A percentile compares a stretch with the other conserved stretches of the same genome.
Evolutionary conservation across 2,888 invertebrate species (phyloP).

Genomic region (Leucozona laternaria): DNA sequence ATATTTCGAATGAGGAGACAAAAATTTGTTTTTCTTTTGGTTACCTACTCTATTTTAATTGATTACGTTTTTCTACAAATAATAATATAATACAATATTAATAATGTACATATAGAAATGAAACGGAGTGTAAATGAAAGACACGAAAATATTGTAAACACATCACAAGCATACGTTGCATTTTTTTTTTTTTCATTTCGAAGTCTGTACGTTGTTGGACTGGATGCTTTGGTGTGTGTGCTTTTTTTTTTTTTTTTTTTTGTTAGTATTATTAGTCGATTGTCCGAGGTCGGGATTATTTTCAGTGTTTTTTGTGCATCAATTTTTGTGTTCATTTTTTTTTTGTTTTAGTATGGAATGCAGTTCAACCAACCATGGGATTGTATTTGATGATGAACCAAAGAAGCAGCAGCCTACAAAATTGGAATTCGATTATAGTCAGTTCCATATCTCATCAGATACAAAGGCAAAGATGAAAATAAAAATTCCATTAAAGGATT

Average conservation of each 20-base stretch:
- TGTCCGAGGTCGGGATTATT: slow-evolving; percentile 70
- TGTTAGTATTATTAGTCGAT: slow-evolving; percentile 10
- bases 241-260: background rate
- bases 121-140: slow-evolving; percentile 21
- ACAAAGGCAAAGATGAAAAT: background rate
- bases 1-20: too few species aligned
- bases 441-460: background rate
- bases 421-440: slow-evolving; percentile 68
- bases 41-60: too few species aligned
- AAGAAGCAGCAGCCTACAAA: slow-evolving; percentile 18
- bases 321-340: slow-evolving; percentile 11
- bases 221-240: background rate
- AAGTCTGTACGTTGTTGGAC: slow-evolving; percentile 6
- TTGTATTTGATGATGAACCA: slow-evolving; percentile 41
- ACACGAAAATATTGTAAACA: slow-evolving; percentile 52
- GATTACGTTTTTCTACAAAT: too few species aligned
- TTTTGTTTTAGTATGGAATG: slow-evolving; percentile 12
- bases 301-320: slow-evolving; percentile 25
- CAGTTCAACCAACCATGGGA: slow-evolving; percentile 51
- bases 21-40: too few species aligned
- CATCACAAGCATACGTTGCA: slow-evolving; percentile 38
- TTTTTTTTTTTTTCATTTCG: slow-evolving; percentile 23
- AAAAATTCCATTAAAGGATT: slow-evolving; percentile 47
- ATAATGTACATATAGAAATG: background rate
- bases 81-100: too few species aligned